phyloP scores from a whole-genome alignment of 1,140 invertebrate species.

The Bombus vancouverensis region DNA sequence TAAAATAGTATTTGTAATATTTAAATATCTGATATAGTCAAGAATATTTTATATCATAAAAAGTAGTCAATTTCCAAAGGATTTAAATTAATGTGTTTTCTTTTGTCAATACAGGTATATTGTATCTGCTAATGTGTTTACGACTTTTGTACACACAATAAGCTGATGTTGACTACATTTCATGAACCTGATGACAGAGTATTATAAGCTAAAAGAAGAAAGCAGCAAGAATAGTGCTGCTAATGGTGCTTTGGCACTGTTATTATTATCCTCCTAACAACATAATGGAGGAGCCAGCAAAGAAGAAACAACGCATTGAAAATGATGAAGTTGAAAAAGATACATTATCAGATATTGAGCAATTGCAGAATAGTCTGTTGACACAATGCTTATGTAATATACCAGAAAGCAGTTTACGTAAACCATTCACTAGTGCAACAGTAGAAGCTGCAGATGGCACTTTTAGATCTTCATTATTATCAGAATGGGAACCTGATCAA shows the following conservation, averaged over 20 bases:
- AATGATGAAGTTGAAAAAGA: slow-evolving; percentile 83
- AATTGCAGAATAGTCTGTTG: slow-evolving; percentile 85
- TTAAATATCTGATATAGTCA: neutral
- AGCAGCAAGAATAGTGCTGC: slow-evolving; percentile 56
- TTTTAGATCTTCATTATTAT: slow-evolving; percentile 83
- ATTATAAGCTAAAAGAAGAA: slow-evolving; percentile 12
- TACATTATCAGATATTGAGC: slow-evolving; percentile 80
- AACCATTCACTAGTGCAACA: slow-evolving; percentile 87
- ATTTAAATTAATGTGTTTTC: neutral
- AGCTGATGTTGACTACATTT: slow-evolving; percentile 40
- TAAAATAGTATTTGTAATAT: neutral
- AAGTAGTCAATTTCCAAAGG: neutral
- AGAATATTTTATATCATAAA: neutral
- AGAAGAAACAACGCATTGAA: slow-evolving; percentile 88
- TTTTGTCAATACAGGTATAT: slow-evolving; percentile 38
- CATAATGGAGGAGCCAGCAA: slow-evolving; percentile 87
- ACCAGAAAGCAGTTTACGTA: slow-evolving; percentile 86
- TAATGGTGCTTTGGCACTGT: slow-evolving; percentile 76
- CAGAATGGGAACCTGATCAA: slow-evolving; percentile 88
- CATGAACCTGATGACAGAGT: slow-evolving; percentile 52
- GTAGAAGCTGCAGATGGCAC: slow-evolving; percentile 82
- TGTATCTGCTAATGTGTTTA: slow-evolving; percentile 2
- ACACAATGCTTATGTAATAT: slow-evolving; percentile 91
- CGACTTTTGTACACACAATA: slow-evolving; percentile 1
- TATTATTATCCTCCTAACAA: slow-evolving; percentile 66